These are phyloP conservation scores for Trypoxylus dichotomus DNA, from an alignment of 1,140 invertebrate genomes.

Conservation along the genomic window DNA sequence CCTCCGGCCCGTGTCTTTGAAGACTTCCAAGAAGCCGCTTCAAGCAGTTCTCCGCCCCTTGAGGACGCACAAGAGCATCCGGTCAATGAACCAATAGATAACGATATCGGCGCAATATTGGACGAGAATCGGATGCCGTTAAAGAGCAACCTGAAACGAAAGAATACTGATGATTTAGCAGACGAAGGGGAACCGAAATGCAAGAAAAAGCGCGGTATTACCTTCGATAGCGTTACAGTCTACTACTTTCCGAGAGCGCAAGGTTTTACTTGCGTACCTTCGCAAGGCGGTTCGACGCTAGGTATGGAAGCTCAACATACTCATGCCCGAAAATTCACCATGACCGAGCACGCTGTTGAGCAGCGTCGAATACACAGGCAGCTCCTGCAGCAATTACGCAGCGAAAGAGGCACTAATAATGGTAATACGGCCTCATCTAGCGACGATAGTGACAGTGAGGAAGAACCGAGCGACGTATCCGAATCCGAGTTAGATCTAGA, in stretches of 20 bases:
- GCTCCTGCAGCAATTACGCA: constrained; percentile 75
- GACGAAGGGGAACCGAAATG: constrained; percentile 56
- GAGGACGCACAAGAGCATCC: constrained; percentile 38
- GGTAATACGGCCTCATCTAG: constrained; percentile 58
- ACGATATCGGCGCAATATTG: constrained; percentile 43
- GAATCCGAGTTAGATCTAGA: constrained; percentile 86
- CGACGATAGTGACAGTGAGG: constrained; percentile 76
- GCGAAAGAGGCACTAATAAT: constrained; percentile 61
- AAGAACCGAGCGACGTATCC: constrained; percentile 80
- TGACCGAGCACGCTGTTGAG: constrained; percentile 79
- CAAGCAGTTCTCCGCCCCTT: background rate
- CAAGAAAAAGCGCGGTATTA: constrained; percentile 76
- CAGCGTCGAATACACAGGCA: constrained; percentile 83
- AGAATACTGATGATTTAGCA: constrained; percentile 51
- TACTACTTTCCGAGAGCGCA: constrained; percentile 94
- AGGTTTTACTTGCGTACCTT: constrained; percentile 97
- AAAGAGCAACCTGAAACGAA: constrained; percentile 62
- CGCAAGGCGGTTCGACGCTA: constrained; percentile 92
- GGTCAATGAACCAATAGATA: constrained; percentile 40
- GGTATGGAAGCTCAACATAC: constrained; percentile 92
- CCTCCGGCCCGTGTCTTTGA: constrained; percentile 33
- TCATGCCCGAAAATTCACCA: constrained; percentile 70
- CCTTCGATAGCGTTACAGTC: constrained; percentile 91
- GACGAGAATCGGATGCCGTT: constrained; percentile 38
- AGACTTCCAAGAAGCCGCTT: constrained; percentile 37